Conservation (phyloP, 2,888 invertebrate genomes). For the Tenthredo amoena region DNA sequence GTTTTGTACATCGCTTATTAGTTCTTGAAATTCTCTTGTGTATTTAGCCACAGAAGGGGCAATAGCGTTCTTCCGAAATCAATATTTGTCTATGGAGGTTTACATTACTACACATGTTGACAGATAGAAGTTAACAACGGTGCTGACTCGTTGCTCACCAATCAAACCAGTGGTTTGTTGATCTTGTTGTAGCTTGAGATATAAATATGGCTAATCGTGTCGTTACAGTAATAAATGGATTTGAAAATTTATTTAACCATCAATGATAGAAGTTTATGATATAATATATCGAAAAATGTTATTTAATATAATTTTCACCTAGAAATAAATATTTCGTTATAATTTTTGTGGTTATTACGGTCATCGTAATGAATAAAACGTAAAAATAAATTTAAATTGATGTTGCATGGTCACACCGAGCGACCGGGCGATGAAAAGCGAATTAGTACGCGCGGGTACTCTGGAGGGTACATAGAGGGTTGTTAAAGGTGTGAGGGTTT, state of each 20-base stretch:
- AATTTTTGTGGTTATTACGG: not conserved
- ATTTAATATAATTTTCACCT: not conserved
- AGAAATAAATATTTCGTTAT: not conserved
- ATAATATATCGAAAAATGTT: not conserved
- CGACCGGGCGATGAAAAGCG: not conserved
- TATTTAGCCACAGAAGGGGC: not conserved
- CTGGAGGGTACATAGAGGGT: constrained; percentile 20
- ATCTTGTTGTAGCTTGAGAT: not conserved
- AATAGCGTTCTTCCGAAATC: not conserved
- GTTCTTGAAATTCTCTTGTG: not conserved
- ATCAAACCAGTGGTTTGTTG: not conserved
- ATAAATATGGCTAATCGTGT: not conserved
- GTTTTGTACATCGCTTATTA: not conserved
- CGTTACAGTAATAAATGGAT: not conserved
- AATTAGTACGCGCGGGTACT: constrained; percentile 20
- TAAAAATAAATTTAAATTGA: constrained; percentile 31
- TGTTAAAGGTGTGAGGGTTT: constrained; percentile 2
- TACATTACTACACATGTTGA: constrained; percentile 7
- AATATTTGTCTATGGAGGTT: constrained; percentile 15
- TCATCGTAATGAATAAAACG: not conserved
- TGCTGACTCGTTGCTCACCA: not conserved
- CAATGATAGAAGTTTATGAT: not conserved
- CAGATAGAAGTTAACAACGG: not conserved
- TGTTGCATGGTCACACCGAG: constrained; percentile 18
- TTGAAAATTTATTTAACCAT: not conserved